Evolutionary conservation across 2,113 vertebrate genomes (phyloP).

Genomic region (Ifrita kowaldi): DNA sequence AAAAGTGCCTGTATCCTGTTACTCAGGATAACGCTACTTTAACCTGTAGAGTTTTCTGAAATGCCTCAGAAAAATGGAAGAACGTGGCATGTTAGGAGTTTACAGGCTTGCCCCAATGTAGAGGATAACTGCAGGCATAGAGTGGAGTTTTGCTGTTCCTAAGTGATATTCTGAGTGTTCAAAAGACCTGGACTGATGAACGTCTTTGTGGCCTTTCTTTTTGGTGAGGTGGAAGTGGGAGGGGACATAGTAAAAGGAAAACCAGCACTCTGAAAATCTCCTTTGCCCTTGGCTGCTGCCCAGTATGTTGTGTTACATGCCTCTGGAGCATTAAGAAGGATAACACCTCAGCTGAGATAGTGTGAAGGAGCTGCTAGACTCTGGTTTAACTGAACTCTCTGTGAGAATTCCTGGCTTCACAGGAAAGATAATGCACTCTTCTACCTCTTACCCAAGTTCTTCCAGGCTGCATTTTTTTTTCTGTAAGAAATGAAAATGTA

Average conservation of each 20-base stretch:
- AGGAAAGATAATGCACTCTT: background rate
- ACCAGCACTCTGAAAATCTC: background rate
- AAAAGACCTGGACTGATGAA: background rate
- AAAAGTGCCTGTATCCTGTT: background rate
- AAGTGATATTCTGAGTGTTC: background rate
- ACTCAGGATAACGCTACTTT: background rate
- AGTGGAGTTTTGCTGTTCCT: background rate
- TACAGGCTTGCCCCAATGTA: background rate
- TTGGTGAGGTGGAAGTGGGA: background rate
- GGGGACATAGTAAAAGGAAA: background rate
- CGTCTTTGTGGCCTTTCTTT: background rate
- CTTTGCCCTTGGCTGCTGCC: background rate
- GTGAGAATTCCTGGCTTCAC: background rate
- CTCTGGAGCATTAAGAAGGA: background rate
- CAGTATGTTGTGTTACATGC: background rate
- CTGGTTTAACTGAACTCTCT: background rate
- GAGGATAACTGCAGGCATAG: background rate
- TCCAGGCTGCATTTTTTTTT: background rate
- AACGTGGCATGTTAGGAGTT: background rate
- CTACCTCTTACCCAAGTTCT: background rate
- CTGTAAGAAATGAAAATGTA: background rate
- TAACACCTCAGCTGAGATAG: background rate
- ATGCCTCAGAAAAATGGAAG: background rate
- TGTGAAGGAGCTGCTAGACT: background rate
- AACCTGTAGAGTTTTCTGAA: background rate